Evolutionary conservation across 37 sponge, comb jelly and placozoan genomes (phyloP), one percentile per base, ranked within the genome.

Genomic region (Lycopodina hypogea): DNA sequence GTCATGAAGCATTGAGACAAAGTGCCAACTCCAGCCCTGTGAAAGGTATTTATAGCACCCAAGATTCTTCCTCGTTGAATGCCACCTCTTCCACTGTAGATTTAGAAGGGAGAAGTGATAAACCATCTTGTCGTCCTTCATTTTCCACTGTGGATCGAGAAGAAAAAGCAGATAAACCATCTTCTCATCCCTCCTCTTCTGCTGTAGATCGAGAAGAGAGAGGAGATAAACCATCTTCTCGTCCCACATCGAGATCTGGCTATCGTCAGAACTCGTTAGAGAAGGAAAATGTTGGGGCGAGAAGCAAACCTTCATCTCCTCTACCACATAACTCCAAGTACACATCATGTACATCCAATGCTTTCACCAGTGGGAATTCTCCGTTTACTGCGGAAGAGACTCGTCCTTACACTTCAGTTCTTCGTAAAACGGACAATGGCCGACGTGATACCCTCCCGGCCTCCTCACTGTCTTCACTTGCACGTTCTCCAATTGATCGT

Each of bases 221-320:
- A 9, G 48, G 48, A 4, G 48, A 45, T 4, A 45, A 45, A 9
- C 8, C 48, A 45, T 45, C 48, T 9, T 45, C 48, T 45, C 48
- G 48, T 45, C 48, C 48, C 48, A 45, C 48, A 9, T 45, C 48
- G 8, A 45, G 48, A 45, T 12, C 48, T 12, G 48, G 48, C 4
- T 45, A 45, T 9, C 48, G 9, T 45, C 66, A 65, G 34, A 65
- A 2, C 30, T 24, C 35, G 4, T 3, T 3, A 7, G 66, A 65
- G 35, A 65, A 65, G 34, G 66, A 65, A 3, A 65, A 29, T 33
- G 30, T 17, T 15, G 32, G 17, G 4, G 30, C 30, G 12, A 33
- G 33, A 30, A 65, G 33, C 66, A 65, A 65, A 33, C 35, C 66
- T 17, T 30, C 34, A 30, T 65, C 66, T 65, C 66, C 66, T 32